Conservation (phyloP, 2,888 invertebrate genomes). For the Diarsia mendica region DNA sequence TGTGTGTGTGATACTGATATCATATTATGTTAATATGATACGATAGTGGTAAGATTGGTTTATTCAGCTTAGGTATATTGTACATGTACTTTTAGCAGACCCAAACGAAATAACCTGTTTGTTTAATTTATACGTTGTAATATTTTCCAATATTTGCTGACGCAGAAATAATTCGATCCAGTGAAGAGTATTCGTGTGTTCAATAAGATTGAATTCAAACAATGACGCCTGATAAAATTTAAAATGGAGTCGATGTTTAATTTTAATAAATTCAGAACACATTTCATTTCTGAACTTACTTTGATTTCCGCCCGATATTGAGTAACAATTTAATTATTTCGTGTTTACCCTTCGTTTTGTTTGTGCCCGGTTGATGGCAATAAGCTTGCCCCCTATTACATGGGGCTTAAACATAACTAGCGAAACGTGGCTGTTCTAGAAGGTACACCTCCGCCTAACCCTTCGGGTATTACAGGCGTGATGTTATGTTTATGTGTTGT, state of each 20-base stretch:
- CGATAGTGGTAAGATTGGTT: no score
- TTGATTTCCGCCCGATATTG: neutral
- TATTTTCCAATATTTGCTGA: conserved; percentile 41
- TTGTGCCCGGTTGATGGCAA: no score
- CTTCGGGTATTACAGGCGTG: no score
- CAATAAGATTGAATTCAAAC: conserved; percentile 35
- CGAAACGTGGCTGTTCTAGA: no score
- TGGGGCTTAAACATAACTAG: no score
- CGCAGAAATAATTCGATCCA: conserved; percentile 25
- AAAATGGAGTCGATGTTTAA: conserved; percentile 16
- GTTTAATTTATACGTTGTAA: conserved; percentile 16
- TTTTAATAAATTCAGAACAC: conserved; percentile 2
- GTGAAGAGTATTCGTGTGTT: conserved; percentile 39
- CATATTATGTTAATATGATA: no score
- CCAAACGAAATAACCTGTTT: conserved; percentile 8
- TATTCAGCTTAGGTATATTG: neutral
- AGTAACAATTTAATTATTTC: conserved; percentile 4
- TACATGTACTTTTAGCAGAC: neutral
- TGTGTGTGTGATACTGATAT: no score
- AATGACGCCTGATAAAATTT: conserved; percentile 21
- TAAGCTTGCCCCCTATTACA: no score
- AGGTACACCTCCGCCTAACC: no score
- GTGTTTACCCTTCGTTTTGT: no score
- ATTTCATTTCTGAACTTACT: conserved; percentile 9
- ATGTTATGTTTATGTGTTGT: no score